Base-by-base conservation (phyloP, 2,113 vertebrate genomes). In the Sakesphorus luctuosus region DNA sequence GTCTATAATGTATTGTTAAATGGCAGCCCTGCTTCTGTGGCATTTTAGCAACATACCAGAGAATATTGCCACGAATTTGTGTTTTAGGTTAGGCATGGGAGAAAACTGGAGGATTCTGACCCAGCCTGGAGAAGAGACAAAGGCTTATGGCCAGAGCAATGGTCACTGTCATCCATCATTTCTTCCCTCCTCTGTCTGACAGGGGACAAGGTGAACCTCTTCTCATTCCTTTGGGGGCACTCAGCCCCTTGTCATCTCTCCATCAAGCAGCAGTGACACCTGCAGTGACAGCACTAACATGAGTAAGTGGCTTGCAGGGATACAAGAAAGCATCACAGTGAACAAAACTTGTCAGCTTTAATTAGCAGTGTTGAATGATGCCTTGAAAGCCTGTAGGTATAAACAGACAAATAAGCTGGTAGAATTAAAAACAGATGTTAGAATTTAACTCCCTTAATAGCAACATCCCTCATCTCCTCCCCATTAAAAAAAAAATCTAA, bases 391-490 rank as follows among this genome's bases (percentile, higher is more conserved):
- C 92, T 91, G 78, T 81, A 94, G 93, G 90, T 93, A 93, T 95
- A 92, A 96, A 95, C 95, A 94, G 87, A 92, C 79, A 95, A 94
- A 93, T 92, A 96, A 96, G 76, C 82, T 92, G 52, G 76, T 65
- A 78, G 90, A 96, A 97, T 95, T 96, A 92, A 96, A 94, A 95
- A 84, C 95, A 96, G 93, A 96, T 97, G 95, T 96, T 96, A 75
- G 65, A 81, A 77, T 86, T 97, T 95, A 96, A 89, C 85, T 96
- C 56, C 47, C 89, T 84, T 93, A 96, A 90, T 88, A 96, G 93
- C 87, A 93, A 90, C 89, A 94, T 93, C 76, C 65, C 44, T 72
- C 0, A 1, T 78, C 73, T 88, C 35, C 53, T 89, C 71, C 23
- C 72, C 9, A 44, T 84, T 50, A 15, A 91, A 94, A 94, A 86